phyloP scores from a whole-genome alignment of 2,797 vertebrate species.

The Xenopus petersii region DNA sequence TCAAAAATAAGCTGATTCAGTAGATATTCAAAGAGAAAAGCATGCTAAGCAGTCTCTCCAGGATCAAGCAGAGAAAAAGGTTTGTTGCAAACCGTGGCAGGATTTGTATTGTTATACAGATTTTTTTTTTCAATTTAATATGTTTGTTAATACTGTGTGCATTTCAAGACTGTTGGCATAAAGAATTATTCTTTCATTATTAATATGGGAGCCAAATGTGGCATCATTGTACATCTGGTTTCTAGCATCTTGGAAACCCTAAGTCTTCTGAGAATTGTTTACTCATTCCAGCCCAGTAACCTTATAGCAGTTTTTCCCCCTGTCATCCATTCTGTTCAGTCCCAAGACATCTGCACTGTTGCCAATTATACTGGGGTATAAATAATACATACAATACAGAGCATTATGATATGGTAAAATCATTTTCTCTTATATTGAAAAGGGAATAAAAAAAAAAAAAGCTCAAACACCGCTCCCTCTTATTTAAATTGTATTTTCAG shows the following conservation, averaged over 20 bases:
- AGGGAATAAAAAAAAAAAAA: no score
- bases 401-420: no score
- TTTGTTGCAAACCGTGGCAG: neutral
- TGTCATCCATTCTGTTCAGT: conserved; percentile 6
- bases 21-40: conserved; percentile 28
- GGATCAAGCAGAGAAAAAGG: conserved; percentile 18
- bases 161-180: neutral
- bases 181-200: conserved; percentile 27
- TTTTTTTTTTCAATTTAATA: conserved; percentile 1
- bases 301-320: conserved; percentile 2
- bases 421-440: no score
- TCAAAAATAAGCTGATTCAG: conserved; percentile 29
- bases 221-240: conserved; percentile 26
- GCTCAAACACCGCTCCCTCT: no score
- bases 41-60: conserved; percentile 36
- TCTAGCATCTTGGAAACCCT: conserved; percentile 22
- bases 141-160: conserved; percentile 17
- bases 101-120: neutral
- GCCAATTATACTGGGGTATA: conserved; percentile 8
- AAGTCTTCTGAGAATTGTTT: conserved; percentile 27
- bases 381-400: neutral
- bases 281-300: conserved; percentile 32
- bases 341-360: conserved; percentile 18
- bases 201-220: conserved; percentile 24
- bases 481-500: no score